Percentiles rank a stretch among this genome's conserved stretches.
Conservation (phyloP, 2,888 invertebrate species). For the Athalia rosae region DNA sequence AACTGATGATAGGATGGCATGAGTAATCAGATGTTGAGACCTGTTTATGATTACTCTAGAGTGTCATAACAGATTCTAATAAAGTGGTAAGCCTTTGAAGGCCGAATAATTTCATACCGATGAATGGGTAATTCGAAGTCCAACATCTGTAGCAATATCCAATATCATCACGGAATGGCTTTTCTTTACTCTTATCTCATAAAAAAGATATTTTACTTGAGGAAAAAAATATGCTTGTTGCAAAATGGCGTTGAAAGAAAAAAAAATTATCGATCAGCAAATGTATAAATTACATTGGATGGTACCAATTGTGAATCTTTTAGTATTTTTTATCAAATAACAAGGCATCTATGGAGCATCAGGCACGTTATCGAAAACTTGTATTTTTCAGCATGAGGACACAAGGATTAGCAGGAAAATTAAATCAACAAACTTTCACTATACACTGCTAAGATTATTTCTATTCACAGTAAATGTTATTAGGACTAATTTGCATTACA, state of each 20-base stretch:
- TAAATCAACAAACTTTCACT: slow-evolving; percentile 19
- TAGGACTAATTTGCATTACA: neutral
- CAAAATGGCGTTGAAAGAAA: no score
- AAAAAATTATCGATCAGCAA: neutral
- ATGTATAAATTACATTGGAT: neutral
- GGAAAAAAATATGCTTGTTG: no score
- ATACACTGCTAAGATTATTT: slow-evolving; percentile 15
- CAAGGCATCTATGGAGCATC: neutral
- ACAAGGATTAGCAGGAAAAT: slow-evolving; percentile 27
- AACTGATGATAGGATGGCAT: slow-evolving; percentile 7
- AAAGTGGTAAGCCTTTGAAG: no score
- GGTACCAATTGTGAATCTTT: neutral
- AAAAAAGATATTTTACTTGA: no score
- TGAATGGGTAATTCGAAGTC: no score
- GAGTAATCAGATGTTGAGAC: slow-evolving; percentile 11
- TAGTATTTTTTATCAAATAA: neutral
- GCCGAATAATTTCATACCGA: no score
- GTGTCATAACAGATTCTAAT: no score
- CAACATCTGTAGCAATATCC: no score
- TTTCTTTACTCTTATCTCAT: no score
- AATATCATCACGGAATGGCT: no score
- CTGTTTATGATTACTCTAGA: slow-evolving; percentile 1
- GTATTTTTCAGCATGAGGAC: neutral
- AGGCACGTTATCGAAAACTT: neutral
- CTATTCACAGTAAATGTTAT: slow-evolving; percentile 29